A percentile compares a stretch with the other conserved stretches of the same genome.
These are phyloP conservation scores for Microplitis manilae DNA, from an alignment of 2,888 invertebrate genomes.

Conservation along the genomic window DNA sequence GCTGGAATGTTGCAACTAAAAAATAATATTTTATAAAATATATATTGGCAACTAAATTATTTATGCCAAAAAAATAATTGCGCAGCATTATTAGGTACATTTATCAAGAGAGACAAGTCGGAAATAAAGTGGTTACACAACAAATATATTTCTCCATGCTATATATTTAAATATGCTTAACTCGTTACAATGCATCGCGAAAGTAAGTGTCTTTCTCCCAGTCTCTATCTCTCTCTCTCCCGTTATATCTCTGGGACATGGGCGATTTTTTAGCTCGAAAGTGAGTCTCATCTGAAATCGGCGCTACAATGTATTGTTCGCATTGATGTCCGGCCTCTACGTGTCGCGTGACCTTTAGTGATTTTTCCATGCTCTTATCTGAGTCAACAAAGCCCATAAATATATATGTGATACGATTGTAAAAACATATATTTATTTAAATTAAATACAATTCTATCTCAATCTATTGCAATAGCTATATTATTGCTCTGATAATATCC, in stretches of 20 bases:
- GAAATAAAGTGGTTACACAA: slow-evolving; percentile 24
- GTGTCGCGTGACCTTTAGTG: slow-evolving; percentile 18
- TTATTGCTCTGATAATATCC: not conserved
- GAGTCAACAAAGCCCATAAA: not conserved
- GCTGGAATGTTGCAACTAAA: not conserved
- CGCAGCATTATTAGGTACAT: not conserved
- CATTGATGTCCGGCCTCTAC: slow-evolving; percentile 6
- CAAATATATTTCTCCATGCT: slow-evolving; percentile 30
- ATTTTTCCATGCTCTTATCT: slow-evolving; percentile 3
- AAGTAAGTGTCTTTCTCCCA: slow-evolving; percentile 24
- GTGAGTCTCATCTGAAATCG: slow-evolving; percentile 29
- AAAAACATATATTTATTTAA: not conserved
- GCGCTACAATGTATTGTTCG: slow-evolving; percentile 11
- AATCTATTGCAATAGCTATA: too few relatives aligned
- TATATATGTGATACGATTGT: not conserved
- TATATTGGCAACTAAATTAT: slow-evolving; percentile 2
- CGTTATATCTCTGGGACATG: slow-evolving; percentile 16
- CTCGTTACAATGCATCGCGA: slow-evolving; percentile 36
- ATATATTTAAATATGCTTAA: slow-evolving; percentile 31
- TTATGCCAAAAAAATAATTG: slow-evolving; percentile 13
- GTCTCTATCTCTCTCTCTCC: not conserved
- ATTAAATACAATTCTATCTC: not conserved
- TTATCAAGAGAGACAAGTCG: slow-evolving; percentile 12
- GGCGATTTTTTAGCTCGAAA: not conserved
- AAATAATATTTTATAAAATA: not conserved